Conservation (phyloP, 2,113 vertebrate genomes). For the Rhineura floridana region DNA sequence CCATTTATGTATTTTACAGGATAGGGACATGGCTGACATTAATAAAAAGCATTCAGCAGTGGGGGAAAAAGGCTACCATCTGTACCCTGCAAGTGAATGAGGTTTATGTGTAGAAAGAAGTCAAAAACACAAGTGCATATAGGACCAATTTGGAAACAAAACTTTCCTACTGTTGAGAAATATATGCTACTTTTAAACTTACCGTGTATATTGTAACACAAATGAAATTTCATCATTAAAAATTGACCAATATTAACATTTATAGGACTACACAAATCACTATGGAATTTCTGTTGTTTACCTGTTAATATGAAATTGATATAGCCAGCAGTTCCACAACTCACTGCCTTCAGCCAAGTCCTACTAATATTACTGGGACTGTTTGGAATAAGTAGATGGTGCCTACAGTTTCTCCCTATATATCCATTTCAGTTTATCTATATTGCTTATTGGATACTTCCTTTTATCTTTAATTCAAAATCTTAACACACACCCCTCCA, state of each 20-base stretch:
- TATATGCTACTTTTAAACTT: slow-evolving; percentile 35
- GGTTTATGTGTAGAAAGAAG: background rate
- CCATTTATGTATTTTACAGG: background rate
- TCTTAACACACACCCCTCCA: too few species aligned
- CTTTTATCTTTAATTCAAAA: background rate
- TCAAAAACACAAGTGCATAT: rapidly evolving
- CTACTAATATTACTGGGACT: background rate
- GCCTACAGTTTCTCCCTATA: background rate
- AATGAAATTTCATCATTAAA: rapidly evolving
- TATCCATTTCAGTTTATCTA: background rate
- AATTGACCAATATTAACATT: background rate
- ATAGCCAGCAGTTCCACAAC: background rate
- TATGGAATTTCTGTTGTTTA: background rate
- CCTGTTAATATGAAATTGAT: background rate
- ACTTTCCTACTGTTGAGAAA: background rate
- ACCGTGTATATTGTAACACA: slow-evolving; percentile 18
- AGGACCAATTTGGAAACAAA: background rate
- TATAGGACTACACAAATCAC: background rate
- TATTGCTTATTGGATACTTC: background rate
- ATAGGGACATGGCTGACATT: rapidly evolving
- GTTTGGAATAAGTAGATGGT: background rate
- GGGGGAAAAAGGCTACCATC: too few species aligned
- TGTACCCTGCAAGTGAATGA: background rate
- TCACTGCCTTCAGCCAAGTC: background rate
- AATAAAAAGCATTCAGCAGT: too few species aligned